These are phyloP conservation scores for Drosophila paramelanica DNA, from an alignment of 2,888 invertebrate genomes.

Conservation along the genomic window DNA sequence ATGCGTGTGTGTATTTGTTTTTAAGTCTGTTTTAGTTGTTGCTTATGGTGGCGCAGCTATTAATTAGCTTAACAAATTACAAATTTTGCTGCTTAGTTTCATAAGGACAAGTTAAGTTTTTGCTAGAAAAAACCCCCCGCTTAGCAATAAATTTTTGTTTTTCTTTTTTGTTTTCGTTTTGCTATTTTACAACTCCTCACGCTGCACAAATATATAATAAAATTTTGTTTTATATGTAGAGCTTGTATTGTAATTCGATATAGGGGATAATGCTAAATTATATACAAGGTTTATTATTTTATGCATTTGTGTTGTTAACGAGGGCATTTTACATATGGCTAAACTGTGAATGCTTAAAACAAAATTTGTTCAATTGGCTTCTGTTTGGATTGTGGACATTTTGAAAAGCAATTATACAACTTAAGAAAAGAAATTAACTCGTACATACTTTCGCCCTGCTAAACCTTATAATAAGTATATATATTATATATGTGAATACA, in stretches of 20 bases:
- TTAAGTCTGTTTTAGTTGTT: constrained; percentile 16
- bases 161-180: constrained; percentile 2
- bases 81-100: constrained; percentile 39
- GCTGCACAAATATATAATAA: constrained; percentile 19
- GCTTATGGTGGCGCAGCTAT: constrained; percentile 52
- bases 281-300: constrained; percentile 67
- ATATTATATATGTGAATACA: background rate
- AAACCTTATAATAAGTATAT: too few relatives aligned
- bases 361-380: constrained; percentile 59
- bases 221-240: constrained; percentile 24
- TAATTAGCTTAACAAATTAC: constrained; percentile 48
- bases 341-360: constrained; percentile 50
- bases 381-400: constrained; percentile 23
- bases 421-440: background rate
- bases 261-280: constrained; percentile 65
- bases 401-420: constrained; percentile 52
- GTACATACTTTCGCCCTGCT: constrained; percentile 9
- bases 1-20: constrained; percentile 10
- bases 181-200: constrained; percentile 50
- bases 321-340: constrained; percentile 52
- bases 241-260: constrained; percentile 38
- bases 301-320: constrained; percentile 25
- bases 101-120: constrained; percentile 29
- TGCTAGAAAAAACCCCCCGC: constrained; percentile 31
- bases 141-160: constrained; percentile 10